A percentile compares a stretch with the other conserved stretches of the same genome.
Evolutionary conservation across 2,888 invertebrate genomes (phyloP).

Genomic region (Drosophila anomalipes): DNA sequence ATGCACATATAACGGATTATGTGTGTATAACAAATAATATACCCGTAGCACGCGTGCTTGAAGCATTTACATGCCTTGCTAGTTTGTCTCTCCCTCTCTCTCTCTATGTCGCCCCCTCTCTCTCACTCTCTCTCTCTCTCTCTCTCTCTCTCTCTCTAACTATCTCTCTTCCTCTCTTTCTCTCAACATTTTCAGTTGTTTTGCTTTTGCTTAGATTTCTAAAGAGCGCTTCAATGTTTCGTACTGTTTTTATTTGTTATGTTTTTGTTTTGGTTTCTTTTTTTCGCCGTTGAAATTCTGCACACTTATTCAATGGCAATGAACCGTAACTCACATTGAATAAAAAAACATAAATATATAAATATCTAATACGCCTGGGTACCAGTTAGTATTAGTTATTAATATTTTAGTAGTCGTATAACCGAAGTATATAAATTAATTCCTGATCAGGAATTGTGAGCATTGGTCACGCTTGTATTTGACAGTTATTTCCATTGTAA

Average conservation of each 20-base stretch:
- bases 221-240: slow-evolving; percentile 25
- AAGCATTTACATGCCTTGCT: slow-evolving; percentile 64
- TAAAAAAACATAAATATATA: slow-evolving; percentile 45
- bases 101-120: background rate
- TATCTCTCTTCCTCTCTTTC: background rate
- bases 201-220: slow-evolving; percentile 28
- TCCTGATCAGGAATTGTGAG: slow-evolving; percentile 1
- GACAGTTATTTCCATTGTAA: slow-evolving; percentile 56
- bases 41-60: slow-evolving; percentile 62
- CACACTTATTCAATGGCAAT: slow-evolving; percentile 74
- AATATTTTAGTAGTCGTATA: slow-evolving; percentile 1
- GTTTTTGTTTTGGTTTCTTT: slow-evolving; percentile 18
- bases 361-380: slow-evolving; percentile 47
- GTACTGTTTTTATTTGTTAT: slow-evolving; percentile 13
- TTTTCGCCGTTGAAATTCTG: slow-evolving; percentile 52
- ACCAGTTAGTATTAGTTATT: slow-evolving; percentile 32
- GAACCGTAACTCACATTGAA: slow-evolving; percentile 65
- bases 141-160: slow-evolving; percentile 1
- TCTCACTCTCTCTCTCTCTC: background rate
- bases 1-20: slow-evolving; percentile 12
- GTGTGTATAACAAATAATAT: slow-evolving; percentile 35
- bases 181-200: slow-evolving; percentile 3
- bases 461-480: slow-evolving; percentile 5
- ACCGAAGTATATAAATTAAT: background rate
- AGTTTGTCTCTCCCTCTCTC: slow-evolving; percentile 39